Evolutionary conservation across 2,888 invertebrate genomes (phyloP).

Genomic region (Yponomeuta cagnagella): DNA sequence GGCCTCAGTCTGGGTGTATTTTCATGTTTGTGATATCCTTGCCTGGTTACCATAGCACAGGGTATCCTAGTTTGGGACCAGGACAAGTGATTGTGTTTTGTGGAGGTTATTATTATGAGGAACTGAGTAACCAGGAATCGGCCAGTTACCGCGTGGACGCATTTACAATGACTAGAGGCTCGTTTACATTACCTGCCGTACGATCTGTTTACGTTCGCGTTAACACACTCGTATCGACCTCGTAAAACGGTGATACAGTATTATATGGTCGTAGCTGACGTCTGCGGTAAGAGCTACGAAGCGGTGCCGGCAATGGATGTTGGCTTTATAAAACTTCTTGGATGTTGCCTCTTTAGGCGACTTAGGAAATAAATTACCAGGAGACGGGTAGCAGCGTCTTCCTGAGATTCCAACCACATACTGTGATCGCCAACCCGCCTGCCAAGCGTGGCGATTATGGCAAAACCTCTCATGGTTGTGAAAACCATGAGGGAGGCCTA

Average conservation of each 20-base stretch:
- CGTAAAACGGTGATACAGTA: conserved; percentile 10
- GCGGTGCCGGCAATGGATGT: not conserved
- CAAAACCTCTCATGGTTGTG: too few relatives aligned
- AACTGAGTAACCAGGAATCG: not conserved
- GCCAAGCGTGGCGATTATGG: too few relatives aligned
- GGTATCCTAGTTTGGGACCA: too few relatives aligned
- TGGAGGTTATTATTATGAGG: too few relatives aligned
- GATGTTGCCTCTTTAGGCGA: not conserved
- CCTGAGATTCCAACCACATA: too few relatives aligned
- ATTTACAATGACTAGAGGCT: not conserved
- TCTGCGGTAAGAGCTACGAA: conserved; percentile 1
- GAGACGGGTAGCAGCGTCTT: too few relatives aligned
- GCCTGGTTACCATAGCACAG: too few relatives aligned
- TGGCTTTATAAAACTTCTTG: not conserved
- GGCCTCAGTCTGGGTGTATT: too few relatives aligned
- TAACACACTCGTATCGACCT: conserved; percentile 11
- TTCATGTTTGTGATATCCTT: too few relatives aligned
- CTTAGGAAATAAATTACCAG: not conserved
- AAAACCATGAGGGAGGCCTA: too few relatives aligned
- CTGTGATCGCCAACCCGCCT: too few relatives aligned
- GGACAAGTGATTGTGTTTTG: too few relatives aligned
- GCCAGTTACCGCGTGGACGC: not conserved
- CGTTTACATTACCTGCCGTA: conserved; percentile 5
- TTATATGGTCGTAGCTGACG: conserved; percentile 2
- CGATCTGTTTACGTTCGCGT: conserved; percentile 13